Percentiles rank a stretch among this genome's conserved stretches.
Conservation (phyloP, 2,888 invertebrate genomes). For the Agrochola macilenta region DNA sequence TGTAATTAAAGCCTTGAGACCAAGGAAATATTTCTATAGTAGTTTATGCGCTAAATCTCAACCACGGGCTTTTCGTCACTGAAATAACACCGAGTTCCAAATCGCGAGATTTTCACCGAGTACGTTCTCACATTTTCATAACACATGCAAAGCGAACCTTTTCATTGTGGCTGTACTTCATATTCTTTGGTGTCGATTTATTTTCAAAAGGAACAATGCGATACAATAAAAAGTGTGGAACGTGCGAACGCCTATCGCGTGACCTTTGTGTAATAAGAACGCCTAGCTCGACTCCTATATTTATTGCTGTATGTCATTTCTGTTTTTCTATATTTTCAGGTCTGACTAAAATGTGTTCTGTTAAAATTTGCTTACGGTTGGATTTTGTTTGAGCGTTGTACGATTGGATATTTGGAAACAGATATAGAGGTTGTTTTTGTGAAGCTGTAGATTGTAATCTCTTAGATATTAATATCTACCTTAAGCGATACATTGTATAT, state of each 20-base stretch:
- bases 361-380: not conserved
- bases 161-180: constrained; percentile 19
- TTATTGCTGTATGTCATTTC: constrained; percentile 57
- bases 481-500: not conserved
- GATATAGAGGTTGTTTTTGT: not conserved
- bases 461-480: not conserved
- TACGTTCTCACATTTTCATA: not conserved
- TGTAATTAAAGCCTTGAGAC: not conserved
- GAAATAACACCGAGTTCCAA: constrained; percentile 5
- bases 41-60: not conserved
- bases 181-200: constrained; percentile 63
- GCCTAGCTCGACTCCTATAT: constrained; percentile 50
- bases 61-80: not conserved
- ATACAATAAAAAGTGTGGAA: constrained; percentile 70
- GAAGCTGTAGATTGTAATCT: not conserved
- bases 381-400: not conserved
- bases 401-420: not conserved
- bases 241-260: constrained; percentile 68
- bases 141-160: constrained; percentile 48
- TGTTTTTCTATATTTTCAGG: constrained; percentile 27
- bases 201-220: constrained; percentile 70
- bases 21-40: not conserved
- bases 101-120: not conserved
- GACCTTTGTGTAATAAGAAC: constrained; percentile 65
- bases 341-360: not conserved